Evolutionary conservation across 2,888 invertebrate species (phyloP), one percentile per base, ranked within the genome.

Genomic region (Chironomus riparius): DNA sequence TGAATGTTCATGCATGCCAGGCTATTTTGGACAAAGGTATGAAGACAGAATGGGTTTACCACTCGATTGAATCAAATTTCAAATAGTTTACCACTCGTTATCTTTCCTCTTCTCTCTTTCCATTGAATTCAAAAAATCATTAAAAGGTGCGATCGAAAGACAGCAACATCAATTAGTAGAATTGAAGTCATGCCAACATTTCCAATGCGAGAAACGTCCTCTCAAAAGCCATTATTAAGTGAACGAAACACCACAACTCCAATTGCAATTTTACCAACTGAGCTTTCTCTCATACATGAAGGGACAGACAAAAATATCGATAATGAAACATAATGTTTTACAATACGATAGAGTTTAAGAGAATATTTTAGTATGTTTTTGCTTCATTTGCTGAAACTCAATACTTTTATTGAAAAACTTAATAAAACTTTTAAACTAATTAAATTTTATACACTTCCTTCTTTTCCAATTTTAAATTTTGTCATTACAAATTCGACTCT

Each of bases 1-100:
- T 84, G 88, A 89, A 77, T 94, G 94, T 81, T 84, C 90, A 76
- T 94, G 94, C 80, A 88, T 90, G 0, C 86, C 90, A 47, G 93
- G 92, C 50, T 90, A 88, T 80, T 87, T 87, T 77, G 94, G 94
- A n/a, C 88, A 88, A 22, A 77, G 21, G 65, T 65, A 21, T 21
- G 65, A 38, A 38, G 38, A 38, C 7, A 38, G 38, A 38, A 38
- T 38, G 38, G 38, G 38, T 38, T 38, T 38, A 38, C 38, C 38
- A 38, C 38, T 38, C 38, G 38, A 38, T 38, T 38, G 38, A 38
- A 38, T 38, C 38, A 38, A 38, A 38, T 38, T 38, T 38, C 38
- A 38, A 38, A 38, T 38, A 38, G 38, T 10, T 38, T 38, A 38
- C 38, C 38, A 38, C 38, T 38, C 38, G 38, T 38, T 10, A 38